Evolutionary conservation across 37 sponge, comb jelly and placozoan species (phyloP), one percentile per base, ranked within the genome.

Genomic region (Ianthella basta): DNA sequence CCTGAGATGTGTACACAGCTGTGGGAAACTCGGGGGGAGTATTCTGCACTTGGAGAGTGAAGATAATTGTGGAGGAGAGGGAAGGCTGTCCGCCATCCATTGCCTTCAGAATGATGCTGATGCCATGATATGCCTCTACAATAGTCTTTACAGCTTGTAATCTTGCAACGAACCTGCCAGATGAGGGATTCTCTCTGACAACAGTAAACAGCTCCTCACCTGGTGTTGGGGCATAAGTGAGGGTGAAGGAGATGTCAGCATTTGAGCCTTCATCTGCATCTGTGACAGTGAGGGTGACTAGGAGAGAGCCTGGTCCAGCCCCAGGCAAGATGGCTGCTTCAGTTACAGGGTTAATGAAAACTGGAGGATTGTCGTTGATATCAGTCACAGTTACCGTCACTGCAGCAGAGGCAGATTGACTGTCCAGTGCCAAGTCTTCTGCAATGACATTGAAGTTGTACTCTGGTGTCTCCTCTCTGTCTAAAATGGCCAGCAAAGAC

Each of bases 331-430:
- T 56, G 15, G 84, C 73, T 16, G 65, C 69, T 10, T 23, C 5
- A 16, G 55, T 67, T 5, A 65, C 40, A 16, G 84, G 69, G 78
- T 83, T 66, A n/a, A 82, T 15, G 50, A 83, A 83, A 16, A 60
- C 41, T 21, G 84, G 84, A 3, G 72, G 32, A 79, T 86, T 79
- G 66, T 60, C 80, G 19, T 86, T 86, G 38, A 86, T 61, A 56
- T 86, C 86, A 8, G 36, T 40, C 50, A 86, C 80, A 24, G n/a
- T 23, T 12, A 86, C 55, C 19, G 50, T 37, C 57, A 86, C 80
- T 35, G 14, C 13, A 36, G 40, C 80, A 20, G 20, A 37, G 21
- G 86, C 2, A 1, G 80, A 79, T 80, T 39, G 35, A 0, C 36
- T 53, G n/a, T 27, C 53, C 4, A 36, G 67, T 39, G 24, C 82